Conservation (phyloP, 2,888 invertebrate species). For the Drosophila affinis region DNA sequence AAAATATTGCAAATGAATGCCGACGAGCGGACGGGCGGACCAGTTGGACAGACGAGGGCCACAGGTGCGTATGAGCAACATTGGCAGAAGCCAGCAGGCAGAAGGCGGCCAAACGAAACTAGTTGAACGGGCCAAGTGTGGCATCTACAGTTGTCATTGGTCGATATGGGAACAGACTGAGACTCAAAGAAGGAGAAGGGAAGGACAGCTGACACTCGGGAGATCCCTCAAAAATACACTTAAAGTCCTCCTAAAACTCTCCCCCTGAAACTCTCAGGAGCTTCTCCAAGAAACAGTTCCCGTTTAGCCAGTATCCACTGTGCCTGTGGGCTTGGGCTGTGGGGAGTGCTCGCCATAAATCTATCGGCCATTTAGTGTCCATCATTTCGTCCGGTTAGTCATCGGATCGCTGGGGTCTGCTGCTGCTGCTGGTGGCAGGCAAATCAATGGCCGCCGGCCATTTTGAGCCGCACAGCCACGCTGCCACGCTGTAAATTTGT, state of each 20-base stretch:
- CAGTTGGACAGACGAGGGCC: conserved; percentile 52
- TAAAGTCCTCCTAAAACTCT: too few relatives aligned
- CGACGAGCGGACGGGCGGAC: conserved; percentile 30
- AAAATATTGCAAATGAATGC: conserved; percentile 76
- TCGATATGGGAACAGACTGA: conserved; percentile 8
- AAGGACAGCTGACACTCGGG: neutral
- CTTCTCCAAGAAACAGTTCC: neutral
- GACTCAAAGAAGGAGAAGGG: conserved; percentile 5
- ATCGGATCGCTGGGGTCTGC: conserved; percentile 32
- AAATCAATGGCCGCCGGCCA: conserved; percentile 73
- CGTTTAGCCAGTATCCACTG: conserved; percentile 9
- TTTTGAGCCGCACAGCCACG: conserved; percentile 56
- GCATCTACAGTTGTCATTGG: conserved; percentile 39
- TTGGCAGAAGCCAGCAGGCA: conserved; percentile 44
- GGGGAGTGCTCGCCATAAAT: conserved; percentile 68
- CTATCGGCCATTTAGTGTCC: conserved; percentile 75
- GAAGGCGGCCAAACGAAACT: conserved; percentile 71
- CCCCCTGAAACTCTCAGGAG: too few relatives aligned
- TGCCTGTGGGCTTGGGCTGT: conserved; percentile 23
- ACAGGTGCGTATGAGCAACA: conserved; percentile 77
- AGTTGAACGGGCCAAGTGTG: conserved; percentile 52
- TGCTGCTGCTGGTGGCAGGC: conserved; percentile 59
- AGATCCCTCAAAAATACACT: too few relatives aligned
- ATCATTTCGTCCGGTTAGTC: conserved; percentile 71
- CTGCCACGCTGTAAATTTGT: conserved; percentile 72